These are phyloP conservation scores for Streptopelia turtur DNA, from an alignment of 2,797 vertebrate genomes.

Conservation along the genomic window DNA sequence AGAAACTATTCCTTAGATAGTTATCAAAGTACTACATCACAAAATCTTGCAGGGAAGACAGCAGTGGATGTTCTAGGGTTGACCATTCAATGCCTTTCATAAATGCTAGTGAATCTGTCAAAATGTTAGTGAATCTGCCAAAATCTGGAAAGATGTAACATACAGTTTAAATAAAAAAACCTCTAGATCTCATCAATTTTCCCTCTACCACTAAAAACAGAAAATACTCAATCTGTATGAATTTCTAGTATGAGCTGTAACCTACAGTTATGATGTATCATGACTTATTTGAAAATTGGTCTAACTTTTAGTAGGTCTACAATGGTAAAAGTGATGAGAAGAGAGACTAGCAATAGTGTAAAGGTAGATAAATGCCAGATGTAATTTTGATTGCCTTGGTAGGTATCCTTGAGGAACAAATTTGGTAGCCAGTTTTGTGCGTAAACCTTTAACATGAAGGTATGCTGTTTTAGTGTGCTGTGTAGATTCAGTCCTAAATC, in stretches of 20 bases:
- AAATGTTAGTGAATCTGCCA: background rate
- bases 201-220: background rate
- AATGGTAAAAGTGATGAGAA: background rate
- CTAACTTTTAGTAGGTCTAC: background rate
- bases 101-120: background rate
- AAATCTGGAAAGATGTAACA: background rate
- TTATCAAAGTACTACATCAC: background rate
- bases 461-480: background rate
- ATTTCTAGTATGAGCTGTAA: background rate
- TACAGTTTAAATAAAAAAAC: background rate
- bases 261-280: background rate
- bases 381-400: background rate
- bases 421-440: background rate
- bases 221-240: background rate
- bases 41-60: background rate
- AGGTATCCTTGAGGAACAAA: background rate
- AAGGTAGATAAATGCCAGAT: background rate
- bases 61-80: background rate
- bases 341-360: background rate
- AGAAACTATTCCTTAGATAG: background rate
- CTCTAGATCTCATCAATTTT: background rate
- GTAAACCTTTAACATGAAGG: background rate
- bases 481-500: background rate
- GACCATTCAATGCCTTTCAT: background rate
- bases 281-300: background rate